These are phyloP conservation scores for Coregonus clupeaformis DNA, from an alignment of 2,113 vertebrate species.

Conservation along the genomic window DNA sequence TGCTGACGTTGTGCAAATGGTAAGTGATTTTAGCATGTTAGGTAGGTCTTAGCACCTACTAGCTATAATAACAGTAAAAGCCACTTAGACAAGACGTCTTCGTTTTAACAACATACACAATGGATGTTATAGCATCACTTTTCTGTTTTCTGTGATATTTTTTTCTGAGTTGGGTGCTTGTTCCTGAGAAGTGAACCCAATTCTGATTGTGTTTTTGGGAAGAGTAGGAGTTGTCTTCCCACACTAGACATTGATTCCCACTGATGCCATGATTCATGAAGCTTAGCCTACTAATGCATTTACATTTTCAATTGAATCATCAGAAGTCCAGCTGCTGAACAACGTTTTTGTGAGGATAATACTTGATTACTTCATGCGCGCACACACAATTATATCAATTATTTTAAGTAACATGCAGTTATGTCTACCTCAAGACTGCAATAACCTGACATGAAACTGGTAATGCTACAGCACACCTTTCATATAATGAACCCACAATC, in stretches of 20 bases:
- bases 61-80: not conserved
- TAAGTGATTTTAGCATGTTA: slow-evolving; percentile 36
- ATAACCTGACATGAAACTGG: too few relatives aligned
- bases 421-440: too few relatives aligned
- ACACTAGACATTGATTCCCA: slow-evolving; percentile 2
- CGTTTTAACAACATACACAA: not conserved
- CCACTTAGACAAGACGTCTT: not conserved
- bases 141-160: not conserved
- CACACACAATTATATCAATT: not conserved
- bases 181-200: not conserved
- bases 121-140: not conserved
- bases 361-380: not conserved
- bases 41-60: too few relatives aligned
- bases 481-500: too few relatives aligned
- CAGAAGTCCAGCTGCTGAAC: not conserved
- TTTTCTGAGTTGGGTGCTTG: not conserved
- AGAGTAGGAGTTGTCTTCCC: slow-evolving; percentile 1
- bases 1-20: slow-evolving; percentile 51
- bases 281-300: slow-evolving; percentile 6
- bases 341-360: not conserved
- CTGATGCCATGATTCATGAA: not conserved
- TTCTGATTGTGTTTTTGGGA: not conserved
- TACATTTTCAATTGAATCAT: not conserved
- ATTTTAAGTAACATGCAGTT: too few relatives aligned
- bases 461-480: too few relatives aligned